A percentile compares a stretch with the other conserved stretches of the same genome.
Evolutionary conservation across 1,140 invertebrate genomes (phyloP).

Genomic region (Drosophila sp.): DNA sequence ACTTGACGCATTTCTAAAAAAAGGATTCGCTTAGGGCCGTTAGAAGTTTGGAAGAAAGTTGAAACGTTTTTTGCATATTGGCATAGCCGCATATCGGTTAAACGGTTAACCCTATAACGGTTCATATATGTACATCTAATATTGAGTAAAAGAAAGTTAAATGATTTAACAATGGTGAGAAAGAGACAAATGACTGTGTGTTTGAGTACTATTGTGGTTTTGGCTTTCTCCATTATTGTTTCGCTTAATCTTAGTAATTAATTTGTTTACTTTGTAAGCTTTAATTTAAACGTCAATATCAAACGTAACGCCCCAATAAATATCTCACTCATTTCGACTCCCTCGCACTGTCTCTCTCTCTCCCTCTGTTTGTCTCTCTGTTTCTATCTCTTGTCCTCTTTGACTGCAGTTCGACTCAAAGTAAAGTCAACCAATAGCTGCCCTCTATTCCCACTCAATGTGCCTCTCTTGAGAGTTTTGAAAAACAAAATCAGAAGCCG

Average conservation of each 20-base stretch:
- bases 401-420: background rate
- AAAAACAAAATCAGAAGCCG: conserved; percentile 17
- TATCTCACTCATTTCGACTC: background rate
- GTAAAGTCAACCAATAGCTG: background rate
- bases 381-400: background rate
- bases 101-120: background rate
- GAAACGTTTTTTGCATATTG: too few relatives aligned
- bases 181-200: background rate
- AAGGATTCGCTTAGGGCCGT: too few relatives aligned
- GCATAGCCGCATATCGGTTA: too few relatives aligned
- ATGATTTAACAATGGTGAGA: conserved; percentile 18
- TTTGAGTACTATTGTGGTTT: background rate
- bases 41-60: too few relatives aligned
- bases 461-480: conserved; percentile 2
- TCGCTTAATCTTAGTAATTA: conserved; percentile 8
- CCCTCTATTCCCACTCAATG: background rate
- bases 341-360: background rate
- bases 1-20: too few relatives aligned
- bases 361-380: background rate
- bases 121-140: background rate
- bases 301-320: conserved; percentile 2
- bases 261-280: conserved; percentile 9
- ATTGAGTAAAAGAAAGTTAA: conserved; percentile 63
- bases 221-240: conserved; percentile 5
- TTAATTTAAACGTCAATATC: conserved; percentile 11